phyloP scores from a whole-genome alignment of 2,888 invertebrate genomes.

The Orchestes rusci region DNA sequence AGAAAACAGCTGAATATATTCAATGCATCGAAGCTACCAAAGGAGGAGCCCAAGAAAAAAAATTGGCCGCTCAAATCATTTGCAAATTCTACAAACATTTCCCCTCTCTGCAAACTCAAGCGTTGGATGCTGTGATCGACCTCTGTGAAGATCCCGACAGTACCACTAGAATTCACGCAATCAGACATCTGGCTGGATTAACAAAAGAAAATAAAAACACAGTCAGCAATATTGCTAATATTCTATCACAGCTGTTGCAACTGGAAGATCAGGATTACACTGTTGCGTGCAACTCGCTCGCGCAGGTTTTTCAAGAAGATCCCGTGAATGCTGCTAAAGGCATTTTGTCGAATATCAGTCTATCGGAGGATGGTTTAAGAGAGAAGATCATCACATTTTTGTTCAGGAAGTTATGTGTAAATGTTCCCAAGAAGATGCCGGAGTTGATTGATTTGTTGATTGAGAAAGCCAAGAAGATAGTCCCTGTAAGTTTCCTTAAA shows the following conservation, averaged over 20 bases:
- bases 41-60: constrained; percentile 83
- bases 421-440: constrained; percentile 56
- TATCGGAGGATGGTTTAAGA: constrained; percentile 67
- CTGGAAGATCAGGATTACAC: constrained; percentile 82
- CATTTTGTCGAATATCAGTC: constrained; percentile 52
- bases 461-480: constrained; percentile 76
- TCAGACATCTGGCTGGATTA: constrained; percentile 80
- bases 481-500: constrained; percentile 53
- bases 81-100: constrained; percentile 91
- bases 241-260: constrained; percentile 83
- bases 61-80: constrained; percentile 91
- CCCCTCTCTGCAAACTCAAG: constrained; percentile 75
- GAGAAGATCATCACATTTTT: constrained; percentile 84
- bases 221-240: constrained; percentile 82
- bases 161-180: constrained; percentile 71
- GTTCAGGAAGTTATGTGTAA: constrained; percentile 55
- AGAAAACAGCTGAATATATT: constrained; percentile 84
- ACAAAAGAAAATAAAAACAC: constrained; percentile 81
- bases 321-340: constrained; percentile 56
- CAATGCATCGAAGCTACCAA: constrained; percentile 84
- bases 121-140: constrained; percentile 88
- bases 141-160: constrained; percentile 93
- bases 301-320: constrained; percentile 68
- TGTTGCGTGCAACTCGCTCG: constrained; percentile 75
- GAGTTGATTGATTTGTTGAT: constrained; percentile 70